Conservation (phyloP, 2,113 vertebrate genomes). For the Morone saxatilis region DNA sequence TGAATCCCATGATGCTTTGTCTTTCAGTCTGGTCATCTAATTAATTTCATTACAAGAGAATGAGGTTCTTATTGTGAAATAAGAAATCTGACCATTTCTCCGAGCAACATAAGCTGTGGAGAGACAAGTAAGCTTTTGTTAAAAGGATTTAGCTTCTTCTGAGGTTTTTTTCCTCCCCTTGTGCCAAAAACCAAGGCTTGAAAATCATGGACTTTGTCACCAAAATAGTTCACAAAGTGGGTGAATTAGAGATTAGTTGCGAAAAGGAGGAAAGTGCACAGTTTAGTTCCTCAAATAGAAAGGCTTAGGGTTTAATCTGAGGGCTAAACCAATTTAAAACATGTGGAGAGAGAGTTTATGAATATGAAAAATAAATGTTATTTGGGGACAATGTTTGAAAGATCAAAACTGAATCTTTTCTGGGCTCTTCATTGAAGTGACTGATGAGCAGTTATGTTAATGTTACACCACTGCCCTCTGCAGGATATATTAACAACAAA, state of each 20-base stretch:
- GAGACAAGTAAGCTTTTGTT: constrained; percentile 59
- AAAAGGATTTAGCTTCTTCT: constrained; percentile 52
- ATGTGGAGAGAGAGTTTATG: constrained; percentile 24
- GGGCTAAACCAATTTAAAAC: constrained; percentile 39
- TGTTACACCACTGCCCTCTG: constrained; percentile 66
- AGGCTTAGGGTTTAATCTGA: constrained; percentile 39
- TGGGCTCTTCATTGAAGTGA: not conserved
- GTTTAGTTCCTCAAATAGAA: constrained; percentile 51
- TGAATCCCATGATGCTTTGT: constrained; percentile 17
- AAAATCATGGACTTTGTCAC: constrained; percentile 45
- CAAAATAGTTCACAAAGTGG: constrained; percentile 53
- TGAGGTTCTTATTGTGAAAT: constrained; percentile 28
- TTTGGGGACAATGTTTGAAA: constrained; percentile 17
- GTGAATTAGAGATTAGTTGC: constrained; percentile 57
- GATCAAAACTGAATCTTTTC: constrained; percentile 8
- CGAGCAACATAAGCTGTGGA: constrained; percentile 2
- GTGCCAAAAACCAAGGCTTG: not conserved
- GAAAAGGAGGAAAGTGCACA: not conserved
- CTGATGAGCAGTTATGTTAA: not conserved
- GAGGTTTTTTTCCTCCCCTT: constrained; percentile 17
- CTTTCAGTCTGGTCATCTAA: constrained; percentile 1
- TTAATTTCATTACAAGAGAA: not conserved
- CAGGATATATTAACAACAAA: constrained; percentile 29
- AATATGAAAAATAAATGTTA: constrained; percentile 34
- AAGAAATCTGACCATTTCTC: constrained; percentile 27